phyloP scores from a whole-genome alignment of 2,888 invertebrate species.

The Amaurobius ferox region DNA sequence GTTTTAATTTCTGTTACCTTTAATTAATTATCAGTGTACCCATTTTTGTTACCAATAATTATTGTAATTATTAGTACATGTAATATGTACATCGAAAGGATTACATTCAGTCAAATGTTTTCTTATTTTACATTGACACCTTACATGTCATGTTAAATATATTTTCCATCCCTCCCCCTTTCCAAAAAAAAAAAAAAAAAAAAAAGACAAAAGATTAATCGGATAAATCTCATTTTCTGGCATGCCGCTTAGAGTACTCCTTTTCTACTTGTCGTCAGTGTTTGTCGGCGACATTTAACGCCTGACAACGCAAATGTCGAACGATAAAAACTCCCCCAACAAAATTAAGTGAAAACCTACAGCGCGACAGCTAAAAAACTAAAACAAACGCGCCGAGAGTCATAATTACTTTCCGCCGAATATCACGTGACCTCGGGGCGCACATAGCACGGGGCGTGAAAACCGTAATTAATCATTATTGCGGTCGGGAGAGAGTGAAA shows the following conservation, averaged over 20 bases:
- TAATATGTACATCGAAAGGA: no score
- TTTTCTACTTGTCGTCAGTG: slow-evolving; percentile 6
- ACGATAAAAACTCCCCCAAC: slow-evolving; percentile 18
- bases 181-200: no score
- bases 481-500: slow-evolving; percentile 26
- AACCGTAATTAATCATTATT: slow-evolving; percentile 71
- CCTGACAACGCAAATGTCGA: slow-evolving; percentile 14
- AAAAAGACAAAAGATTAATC: slow-evolving; percentile 9
- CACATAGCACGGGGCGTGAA: slow-evolving; percentile 48
- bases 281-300: slow-evolving; percentile 15
- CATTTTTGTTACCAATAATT: no score
- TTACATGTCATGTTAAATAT: no score
- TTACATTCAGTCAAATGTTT: no score
- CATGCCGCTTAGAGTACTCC: slow-evolving; percentile 8
- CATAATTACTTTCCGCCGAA: slow-evolving; percentile 64
- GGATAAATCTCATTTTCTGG: slow-evolving; percentile 7
- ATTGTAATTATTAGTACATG: no score
- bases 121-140: no score
- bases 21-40: no score
- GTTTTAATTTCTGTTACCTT: no score
- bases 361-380: slow-evolving; percentile 7
- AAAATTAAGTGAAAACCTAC: slow-evolving; percentile 17
- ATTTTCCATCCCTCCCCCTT: neutral
- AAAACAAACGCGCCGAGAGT: slow-evolving; percentile 23
- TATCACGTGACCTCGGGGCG: slow-evolving; percentile 60